Conservation (phyloP, 2,113 vertebrate genomes). For the Ciconia stormi region DNA sequence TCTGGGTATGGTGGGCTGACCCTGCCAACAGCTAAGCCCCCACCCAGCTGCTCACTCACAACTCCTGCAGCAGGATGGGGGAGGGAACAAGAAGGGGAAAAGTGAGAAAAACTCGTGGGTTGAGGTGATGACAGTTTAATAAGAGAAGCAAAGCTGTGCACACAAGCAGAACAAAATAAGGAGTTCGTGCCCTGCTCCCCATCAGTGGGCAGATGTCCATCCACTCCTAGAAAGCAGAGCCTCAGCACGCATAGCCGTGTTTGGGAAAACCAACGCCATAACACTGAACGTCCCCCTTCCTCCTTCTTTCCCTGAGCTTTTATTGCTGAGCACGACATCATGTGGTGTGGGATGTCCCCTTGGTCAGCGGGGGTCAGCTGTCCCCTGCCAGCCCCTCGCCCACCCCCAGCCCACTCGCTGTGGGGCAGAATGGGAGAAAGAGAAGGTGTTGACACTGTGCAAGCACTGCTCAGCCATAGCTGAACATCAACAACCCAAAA, state of each 20-base stretch:
- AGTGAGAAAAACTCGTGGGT: neutral
- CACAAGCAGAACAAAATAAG: neutral
- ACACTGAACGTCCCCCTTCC: neutral
- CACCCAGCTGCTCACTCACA: fast-evolving
- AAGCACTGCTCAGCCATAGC: neutral
- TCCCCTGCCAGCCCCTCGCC: neutral
- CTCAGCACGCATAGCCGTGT: fast-evolving
- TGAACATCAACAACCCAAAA: neutral
- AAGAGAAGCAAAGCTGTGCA: neutral
- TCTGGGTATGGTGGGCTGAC: neutral
- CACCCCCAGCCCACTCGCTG: neutral
- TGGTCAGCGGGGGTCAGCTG: neutral
- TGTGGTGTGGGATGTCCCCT: fast-evolving
- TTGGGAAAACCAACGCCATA: neutral
- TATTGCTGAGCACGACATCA: neutral
- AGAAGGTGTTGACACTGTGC: neutral
- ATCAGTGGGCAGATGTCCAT: too few species aligned
- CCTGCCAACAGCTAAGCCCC: fast-evolving
- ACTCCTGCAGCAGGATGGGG: neutral
- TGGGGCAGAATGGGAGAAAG: neutral
- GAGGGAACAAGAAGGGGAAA: neutral
- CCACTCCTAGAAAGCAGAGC: neutral
- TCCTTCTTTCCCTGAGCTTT: neutral
- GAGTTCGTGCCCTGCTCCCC: neutral
- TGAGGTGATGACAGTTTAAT: neutral